These are phyloP conservation scores for Leptopilina boulardi DNA, from an alignment of 1,140 invertebrate genomes.

Conservation along the genomic window DNA sequence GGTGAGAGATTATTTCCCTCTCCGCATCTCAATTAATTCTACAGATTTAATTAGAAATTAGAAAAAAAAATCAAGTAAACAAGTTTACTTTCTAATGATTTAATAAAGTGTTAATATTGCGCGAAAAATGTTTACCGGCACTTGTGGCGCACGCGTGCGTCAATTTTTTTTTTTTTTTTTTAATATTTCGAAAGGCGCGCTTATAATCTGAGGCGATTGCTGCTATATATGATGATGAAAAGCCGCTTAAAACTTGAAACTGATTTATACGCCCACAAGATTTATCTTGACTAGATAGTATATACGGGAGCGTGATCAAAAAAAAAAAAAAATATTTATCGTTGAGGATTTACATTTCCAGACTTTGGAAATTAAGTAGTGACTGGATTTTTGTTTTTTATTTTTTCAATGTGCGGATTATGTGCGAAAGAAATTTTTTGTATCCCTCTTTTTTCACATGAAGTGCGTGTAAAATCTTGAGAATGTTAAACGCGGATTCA, in stretches of 20 bases:
- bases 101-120: background rate
- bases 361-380: background rate
- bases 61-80: background rate
- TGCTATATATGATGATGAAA: no score
- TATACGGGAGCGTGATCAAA: background rate
- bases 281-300: background rate
- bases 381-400: no score
- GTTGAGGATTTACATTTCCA: background rate
- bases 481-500: slow-evolving; percentile 62
- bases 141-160: background rate
- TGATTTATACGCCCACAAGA: slow-evolving; percentile 17
- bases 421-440: background rate
- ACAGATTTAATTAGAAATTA: background rate
- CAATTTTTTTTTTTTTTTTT: background rate
- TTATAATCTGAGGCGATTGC: background rate
- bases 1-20: background rate
- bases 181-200: background rate
- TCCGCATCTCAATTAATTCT: background rate
- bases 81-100: background rate
- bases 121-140: background rate
- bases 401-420: background rate
- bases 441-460: background rate
- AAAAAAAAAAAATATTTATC: background rate
- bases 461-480: no score
- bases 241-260: slow-evolving; percentile 21